Percentiles rank a stretch among this genome's conserved stretches.
Evolutionary conservation across 1,140 invertebrate genomes (phyloP).

Genomic region (Medauroidea extradentata): DNA sequence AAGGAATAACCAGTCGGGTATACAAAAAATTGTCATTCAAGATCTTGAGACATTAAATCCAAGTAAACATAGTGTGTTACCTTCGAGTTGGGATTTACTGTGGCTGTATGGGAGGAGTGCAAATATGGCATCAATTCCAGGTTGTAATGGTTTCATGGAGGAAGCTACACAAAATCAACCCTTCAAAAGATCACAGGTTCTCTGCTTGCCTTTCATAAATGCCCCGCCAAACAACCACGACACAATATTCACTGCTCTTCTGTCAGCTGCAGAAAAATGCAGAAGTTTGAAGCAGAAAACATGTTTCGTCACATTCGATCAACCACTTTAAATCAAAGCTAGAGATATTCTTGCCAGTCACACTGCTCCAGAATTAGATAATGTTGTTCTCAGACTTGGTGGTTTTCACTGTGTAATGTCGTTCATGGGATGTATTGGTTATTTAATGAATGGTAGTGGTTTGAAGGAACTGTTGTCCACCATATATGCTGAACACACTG

Average conservation of each 20-base stretch:
- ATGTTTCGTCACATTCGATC: conserved; percentile 28
- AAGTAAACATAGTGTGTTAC: neutral
- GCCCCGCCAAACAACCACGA: conserved; percentile 15
- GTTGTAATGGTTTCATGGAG: conserved; percentile 33
- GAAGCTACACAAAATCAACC: conserved; percentile 18
- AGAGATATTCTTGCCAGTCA: conserved; percentile 36
- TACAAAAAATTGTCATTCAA: neutral
- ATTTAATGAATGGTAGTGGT: conserved; percentile 41
- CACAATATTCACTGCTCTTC: conserved; percentile 24
- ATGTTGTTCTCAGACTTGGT: conserved; percentile 24
- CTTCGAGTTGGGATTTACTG: conserved; percentile 25
- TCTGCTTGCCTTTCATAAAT: conserved; percentile 25
- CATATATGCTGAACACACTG: conserved; percentile 35
- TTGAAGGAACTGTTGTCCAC: conserved; percentile 34
- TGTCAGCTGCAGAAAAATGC: conserved; percentile 12
- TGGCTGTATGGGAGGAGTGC: conserved; percentile 33
- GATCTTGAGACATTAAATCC: neutral
- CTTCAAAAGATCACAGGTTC: conserved; percentile 19
- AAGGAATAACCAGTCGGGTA: neutral
- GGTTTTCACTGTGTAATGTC: conserved; percentile 41
- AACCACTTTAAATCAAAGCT: conserved; percentile 41
- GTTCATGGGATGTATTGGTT: conserved; percentile 40
- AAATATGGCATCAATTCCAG: conserved; percentile 18
- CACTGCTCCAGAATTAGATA: conserved; percentile 3
- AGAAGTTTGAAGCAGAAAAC: conserved; percentile 17